These are phyloP conservation scores for Datnioides undecimradiatus DNA, from an alignment of 2,113 vertebrate species.

Conservation along the genomic window DNA sequence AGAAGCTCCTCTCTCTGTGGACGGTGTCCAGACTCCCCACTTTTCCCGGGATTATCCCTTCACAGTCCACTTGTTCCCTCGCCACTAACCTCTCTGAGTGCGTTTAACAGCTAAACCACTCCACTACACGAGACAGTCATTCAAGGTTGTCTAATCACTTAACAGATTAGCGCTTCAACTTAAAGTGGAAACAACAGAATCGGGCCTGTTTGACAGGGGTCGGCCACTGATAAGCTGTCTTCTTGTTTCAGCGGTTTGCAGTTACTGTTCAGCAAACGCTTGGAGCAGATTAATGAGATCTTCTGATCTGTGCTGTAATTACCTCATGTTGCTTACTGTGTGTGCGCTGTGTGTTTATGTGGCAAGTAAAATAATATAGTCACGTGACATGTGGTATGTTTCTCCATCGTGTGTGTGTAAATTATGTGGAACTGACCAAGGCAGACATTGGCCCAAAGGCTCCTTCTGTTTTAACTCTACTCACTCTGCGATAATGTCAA, in stretches of 20 bases:
- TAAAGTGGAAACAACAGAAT: slow-evolving; percentile 47
- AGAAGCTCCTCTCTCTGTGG: background rate
- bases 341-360: background rate
- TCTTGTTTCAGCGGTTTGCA: slow-evolving; percentile 40
- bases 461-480: too few species aligned
- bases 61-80: slow-evolving; percentile 8
- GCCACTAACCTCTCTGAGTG: background rate
- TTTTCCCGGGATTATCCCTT: slow-evolving; percentile 41
- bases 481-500: too few species aligned
- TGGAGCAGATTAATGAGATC: slow-evolving; percentile 54
- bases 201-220: slow-evolving; percentile 22
- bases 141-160: slow-evolving; percentile 75
- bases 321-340: slow-evolving; percentile 26
- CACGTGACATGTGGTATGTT: background rate
- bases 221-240: slow-evolving; percentile 32
- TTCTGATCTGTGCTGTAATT: slow-evolving; percentile 55
- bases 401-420: background rate
- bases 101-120: slow-evolving; percentile 25
- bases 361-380: background rate
- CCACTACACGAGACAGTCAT: slow-evolving; percentile 69
- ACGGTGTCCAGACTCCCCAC: background rate
- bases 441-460: too few species aligned
- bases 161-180: slow-evolving; percentile 70
- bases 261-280: slow-evolving; percentile 53
- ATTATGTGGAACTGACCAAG: background rate